A percentile compares a stretch with the other conserved stretches of the same genome.
Conservation (phyloP, 35 echinoderm and acorn worm species). For the Ophioderma brevispina region DNA sequence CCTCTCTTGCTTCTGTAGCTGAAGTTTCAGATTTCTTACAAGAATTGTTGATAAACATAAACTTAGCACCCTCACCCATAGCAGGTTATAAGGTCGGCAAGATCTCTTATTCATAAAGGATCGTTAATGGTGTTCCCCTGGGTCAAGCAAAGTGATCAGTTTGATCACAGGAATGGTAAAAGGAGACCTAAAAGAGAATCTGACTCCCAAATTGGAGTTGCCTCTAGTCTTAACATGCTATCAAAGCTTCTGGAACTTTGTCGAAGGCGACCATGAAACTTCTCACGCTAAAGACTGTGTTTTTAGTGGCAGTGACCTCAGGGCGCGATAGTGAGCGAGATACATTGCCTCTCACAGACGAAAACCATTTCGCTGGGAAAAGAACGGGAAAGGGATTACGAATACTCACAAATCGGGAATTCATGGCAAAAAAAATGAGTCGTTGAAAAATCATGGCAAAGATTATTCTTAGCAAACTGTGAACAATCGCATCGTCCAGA, state of each 20-base stretch:
- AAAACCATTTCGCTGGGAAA: not conserved
- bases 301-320: not conserved
- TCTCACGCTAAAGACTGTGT: not conserved
- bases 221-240: not conserved
- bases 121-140: not conserved
- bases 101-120: not conserved
- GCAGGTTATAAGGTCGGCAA: not conserved
- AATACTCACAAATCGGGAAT: too few relatives aligned
- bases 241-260: not conserved
- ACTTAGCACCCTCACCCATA: not conserved
- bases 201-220: not conserved
- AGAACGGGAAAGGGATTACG: too few relatives aligned
- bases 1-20: not conserved
- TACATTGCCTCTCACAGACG: not conserved
- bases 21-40: not conserved
- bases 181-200: not conserved
- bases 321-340: not conserved
- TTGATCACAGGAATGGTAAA: not conserved
- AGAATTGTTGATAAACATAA: not conserved
- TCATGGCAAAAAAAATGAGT: too few relatives aligned
- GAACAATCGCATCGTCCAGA: too few relatives aligned
- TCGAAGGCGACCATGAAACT: not conserved
- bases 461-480: too few relatives aligned
- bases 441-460: too few relatives aligned
- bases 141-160: not conserved